These are phyloP conservation scores for Sebastes reedi DNA, from an alignment of 2,797 vertebrate species.

Conservation along the genomic window DNA sequence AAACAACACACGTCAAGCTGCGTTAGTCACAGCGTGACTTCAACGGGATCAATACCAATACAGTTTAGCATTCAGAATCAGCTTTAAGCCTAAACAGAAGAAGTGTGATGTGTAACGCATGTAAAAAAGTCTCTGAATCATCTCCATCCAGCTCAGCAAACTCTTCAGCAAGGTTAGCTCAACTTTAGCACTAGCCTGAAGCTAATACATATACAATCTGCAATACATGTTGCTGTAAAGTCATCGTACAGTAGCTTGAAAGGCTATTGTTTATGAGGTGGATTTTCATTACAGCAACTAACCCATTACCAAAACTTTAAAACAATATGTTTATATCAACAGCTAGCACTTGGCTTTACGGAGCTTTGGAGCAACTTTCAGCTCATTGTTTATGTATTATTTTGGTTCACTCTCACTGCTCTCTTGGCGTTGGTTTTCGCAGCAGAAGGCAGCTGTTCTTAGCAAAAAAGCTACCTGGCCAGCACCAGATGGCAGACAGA, in stretches of 20 bases:
- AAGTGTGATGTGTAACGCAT: neutral
- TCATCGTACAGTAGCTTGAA: neutral
- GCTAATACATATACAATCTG: neutral
- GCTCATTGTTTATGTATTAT: too few species aligned
- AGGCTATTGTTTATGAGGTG: too few species aligned
- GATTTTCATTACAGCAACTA: neutral
- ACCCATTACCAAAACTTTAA: neutral
- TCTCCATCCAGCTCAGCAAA: neutral
- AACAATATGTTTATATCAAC: neutral
- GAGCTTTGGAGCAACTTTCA: neutral
- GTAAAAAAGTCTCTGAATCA: neutral
- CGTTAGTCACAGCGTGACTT: neutral
- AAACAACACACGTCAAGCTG: conserved; percentile 11
- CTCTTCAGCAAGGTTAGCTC: neutral
- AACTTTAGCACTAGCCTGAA: neutral
- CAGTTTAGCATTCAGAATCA: conserved; percentile 14
- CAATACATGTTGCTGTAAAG: neutral
- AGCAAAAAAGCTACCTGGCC: too few species aligned
- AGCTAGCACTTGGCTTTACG: too few species aligned
- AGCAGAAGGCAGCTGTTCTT: too few species aligned
- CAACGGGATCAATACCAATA: conserved; percentile 13
- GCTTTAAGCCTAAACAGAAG: conserved; percentile 1
- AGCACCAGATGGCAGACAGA: too few species aligned
- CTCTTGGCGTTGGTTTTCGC: too few species aligned
- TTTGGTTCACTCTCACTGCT: too few species aligned